A percentile compares a stretch with the other conserved stretches of the same genome.
Conservation (phyloP, 2,113 vertebrate genomes). For the Cyanistes caeruleus region DNA sequence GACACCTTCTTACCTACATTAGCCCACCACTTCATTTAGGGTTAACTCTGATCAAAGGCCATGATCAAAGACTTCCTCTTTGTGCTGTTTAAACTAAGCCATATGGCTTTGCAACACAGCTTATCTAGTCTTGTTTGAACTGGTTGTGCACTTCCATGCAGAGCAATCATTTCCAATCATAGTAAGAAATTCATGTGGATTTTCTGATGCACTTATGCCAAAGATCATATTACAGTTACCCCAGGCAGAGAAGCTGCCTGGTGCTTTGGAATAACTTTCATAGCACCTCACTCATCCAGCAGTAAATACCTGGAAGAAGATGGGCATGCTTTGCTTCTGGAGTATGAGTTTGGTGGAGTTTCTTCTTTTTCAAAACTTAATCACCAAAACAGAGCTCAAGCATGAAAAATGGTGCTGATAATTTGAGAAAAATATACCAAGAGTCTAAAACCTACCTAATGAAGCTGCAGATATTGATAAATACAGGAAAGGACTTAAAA, state of each 20-base stretch:
- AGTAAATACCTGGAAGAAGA: neutral
- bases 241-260: neutral
- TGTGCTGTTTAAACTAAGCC: constrained; percentile 62
- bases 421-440: neutral
- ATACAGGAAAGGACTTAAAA: neutral
- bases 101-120: constrained; percentile 60
- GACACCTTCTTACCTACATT: constrained; percentile 63
- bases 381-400: neutral
- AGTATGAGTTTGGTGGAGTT: neutral
- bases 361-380: neutral
- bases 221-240: constrained; percentile 30
- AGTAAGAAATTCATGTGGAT: constrained; percentile 46
- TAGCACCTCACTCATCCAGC: neutral
- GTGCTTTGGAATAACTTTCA: neutral
- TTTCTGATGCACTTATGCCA: constrained; percentile 44
- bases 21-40: constrained; percentile 58
- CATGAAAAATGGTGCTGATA: neutral
- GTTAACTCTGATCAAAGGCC: constrained; percentile 66
- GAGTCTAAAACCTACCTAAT: neutral
- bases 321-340: neutral
- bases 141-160: constrained; percentile 22
- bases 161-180: constrained; percentile 54
- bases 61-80: constrained; percentile 68
- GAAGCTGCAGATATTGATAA: neutral
- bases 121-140: constrained; percentile 72